Evolutionary conservation across 1,140 invertebrate genomes (phyloP), one percentile per base, ranked within the genome.

Genomic region (Eufriesea mexicana): DNA sequence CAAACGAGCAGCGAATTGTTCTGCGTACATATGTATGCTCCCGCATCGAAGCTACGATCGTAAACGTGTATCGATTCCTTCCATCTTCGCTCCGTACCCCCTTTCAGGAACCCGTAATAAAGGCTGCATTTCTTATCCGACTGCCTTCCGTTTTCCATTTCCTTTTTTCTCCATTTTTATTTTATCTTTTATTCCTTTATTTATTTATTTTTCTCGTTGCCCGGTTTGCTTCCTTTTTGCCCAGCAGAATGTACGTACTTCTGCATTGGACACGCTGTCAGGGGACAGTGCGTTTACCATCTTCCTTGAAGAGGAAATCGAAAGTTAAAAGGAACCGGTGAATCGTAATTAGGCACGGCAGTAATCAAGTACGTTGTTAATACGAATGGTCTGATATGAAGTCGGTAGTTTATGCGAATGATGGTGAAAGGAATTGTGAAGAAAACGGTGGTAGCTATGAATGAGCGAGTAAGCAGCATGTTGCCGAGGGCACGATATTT

Each of bases 21-120:
- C 55, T 55, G 51, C 35, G 54, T 55, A 23, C 16, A 1, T 64
- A 70, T 25, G n/a, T 10, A 54, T 55, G 20, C 47, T 9, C 12
- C 1, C 18, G 6, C 55, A 28, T 47, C 73, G 47, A 16, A 14
- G 45, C 23, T 68, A 45, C 23, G 70, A 80, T 73, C 70, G 78
- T 54, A 45, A 64, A 80, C 18, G 70, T 47, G 70, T 73, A 64
- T 80, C 72, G 79, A 82, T 82, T 49, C 45, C 54, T 20, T 42
- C 62, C 45, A 76, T 82, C 73, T 68, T 49, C 16, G 9, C 45
- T 23, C 28, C 14, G 49, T 51, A 2, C 45, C 28, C 28, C 10
- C 20, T 20, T 57, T 6, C 28, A 57, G 45, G 23, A 80, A 51
- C 28, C 47, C 9, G 57, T 80, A 73, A 73, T 73, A 64, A 77